Evolutionary conservation across 2,113 vertebrate species (phyloP).

Genomic region (Cygnus buccinator): DNA sequence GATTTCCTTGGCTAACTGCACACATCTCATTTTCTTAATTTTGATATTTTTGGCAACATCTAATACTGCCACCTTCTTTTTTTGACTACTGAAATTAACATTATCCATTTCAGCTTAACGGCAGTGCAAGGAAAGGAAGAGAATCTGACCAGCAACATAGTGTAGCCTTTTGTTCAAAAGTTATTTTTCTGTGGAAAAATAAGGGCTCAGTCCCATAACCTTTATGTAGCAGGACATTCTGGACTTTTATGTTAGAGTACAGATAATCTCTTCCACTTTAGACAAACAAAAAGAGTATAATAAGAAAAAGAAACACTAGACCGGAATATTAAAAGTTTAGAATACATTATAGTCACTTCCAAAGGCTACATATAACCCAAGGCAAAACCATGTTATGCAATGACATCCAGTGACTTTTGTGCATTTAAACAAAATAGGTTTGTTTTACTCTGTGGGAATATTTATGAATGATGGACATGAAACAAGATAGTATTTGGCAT

Average conservation of each 20-base stretch:
- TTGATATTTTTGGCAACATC: slow-evolving; percentile 24
- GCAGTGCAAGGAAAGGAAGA: neutral
- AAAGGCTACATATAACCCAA: neutral
- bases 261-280: slow-evolving; percentile 38
- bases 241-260: neutral
- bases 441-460: neutral
- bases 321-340: neutral
- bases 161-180: slow-evolving; percentile 16
- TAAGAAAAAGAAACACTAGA: neutral
- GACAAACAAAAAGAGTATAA: slow-evolving; percentile 32
- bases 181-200: slow-evolving; percentile 8
- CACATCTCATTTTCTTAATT: slow-evolving; percentile 1
- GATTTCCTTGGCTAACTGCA: slow-evolving; percentile 35
- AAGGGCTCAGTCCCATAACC: neutral
- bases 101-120: neutral
- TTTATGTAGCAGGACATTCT: neutral
- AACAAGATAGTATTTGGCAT: neutral
- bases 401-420: neutral
- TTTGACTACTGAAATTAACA: neutral
- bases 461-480: neutral
- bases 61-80: neutral
- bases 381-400: neutral
- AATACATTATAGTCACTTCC: neutral
- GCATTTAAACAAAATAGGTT: neutral
- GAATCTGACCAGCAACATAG: neutral